Conservation (phyloP, 2,797 vertebrate species). For the Todus mexicanus region DNA sequence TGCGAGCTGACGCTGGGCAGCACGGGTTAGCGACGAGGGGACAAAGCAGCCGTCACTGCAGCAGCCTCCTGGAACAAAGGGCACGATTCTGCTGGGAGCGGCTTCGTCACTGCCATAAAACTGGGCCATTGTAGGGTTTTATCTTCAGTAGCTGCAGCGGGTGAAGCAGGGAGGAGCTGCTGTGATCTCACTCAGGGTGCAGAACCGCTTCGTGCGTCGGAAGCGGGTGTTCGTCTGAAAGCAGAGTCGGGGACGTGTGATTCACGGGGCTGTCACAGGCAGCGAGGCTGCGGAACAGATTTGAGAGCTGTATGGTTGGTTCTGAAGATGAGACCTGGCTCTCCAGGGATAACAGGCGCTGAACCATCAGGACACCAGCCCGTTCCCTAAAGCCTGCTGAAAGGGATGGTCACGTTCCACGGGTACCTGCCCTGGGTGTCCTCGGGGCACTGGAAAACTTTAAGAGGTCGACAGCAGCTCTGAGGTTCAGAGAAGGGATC, state of each 20-base stretch:
- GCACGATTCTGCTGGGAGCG: background rate
- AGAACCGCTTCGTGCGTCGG: background rate
- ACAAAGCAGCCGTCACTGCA: background rate
- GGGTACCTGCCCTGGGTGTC: background rate
- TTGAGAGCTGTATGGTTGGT: background rate
- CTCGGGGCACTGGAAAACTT: too few species aligned
- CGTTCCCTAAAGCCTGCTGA: background rate
- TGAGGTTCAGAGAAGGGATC: background rate
- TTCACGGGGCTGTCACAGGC: background rate
- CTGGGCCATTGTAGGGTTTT: accelerated
- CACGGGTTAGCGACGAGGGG: background rate
- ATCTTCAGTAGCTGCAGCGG: background rate
- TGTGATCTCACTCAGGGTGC: background rate
- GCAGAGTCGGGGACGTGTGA: background rate
- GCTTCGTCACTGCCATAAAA: background rate
- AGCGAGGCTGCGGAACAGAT: background rate
- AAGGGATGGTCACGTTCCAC: background rate
- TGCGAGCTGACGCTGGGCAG: background rate
- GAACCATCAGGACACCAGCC: background rate
- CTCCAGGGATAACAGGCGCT: background rate
- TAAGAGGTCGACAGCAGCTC: background rate
- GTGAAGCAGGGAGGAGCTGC: background rate
- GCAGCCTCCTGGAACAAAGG: background rate
- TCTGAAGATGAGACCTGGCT: background rate
- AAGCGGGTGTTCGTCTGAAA: background rate